phyloP scores from a whole-genome alignment of 2,113 vertebrate species.

The Nycticryphes semicollaris region DNA sequence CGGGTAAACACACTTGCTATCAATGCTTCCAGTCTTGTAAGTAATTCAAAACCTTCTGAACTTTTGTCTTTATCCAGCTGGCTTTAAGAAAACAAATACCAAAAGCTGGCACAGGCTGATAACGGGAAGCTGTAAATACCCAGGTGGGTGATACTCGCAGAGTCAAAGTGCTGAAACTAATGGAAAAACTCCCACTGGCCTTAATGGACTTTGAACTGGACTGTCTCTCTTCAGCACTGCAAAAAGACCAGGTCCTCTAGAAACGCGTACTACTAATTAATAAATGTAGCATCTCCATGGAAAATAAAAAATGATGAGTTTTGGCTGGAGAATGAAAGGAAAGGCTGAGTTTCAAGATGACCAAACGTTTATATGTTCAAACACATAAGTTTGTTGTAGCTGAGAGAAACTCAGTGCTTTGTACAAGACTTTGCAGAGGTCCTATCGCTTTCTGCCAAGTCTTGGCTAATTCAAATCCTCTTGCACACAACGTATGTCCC shows the following conservation, averaged over 20 bases:
- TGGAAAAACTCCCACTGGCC: not conserved
- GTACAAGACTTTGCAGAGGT: not conserved
- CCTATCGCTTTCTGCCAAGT: not conserved
- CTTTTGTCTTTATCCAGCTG: not conserved
- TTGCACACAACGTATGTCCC: not conserved
- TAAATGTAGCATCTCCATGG: not conserved
- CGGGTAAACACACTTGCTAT: not conserved
- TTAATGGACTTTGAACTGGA: not conserved
- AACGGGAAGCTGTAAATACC: slow-evolving; percentile 2
- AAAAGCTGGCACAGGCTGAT: not conserved
- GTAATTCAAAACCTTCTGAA: slow-evolving; percentile 38
- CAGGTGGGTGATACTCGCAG: not conserved
- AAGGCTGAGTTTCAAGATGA: not conserved
- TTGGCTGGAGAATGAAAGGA: not conserved
- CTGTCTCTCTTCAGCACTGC: not conserved
- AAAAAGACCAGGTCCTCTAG: not conserved
- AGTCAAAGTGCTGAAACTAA: not conserved
- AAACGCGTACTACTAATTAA: not conserved
- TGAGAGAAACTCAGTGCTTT: not conserved
- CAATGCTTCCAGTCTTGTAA: not conserved
- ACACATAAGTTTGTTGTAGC: not conserved
- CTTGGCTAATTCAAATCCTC: not conserved
- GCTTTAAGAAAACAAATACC: not conserved
- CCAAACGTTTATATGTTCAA: slow-evolving; percentile 3
- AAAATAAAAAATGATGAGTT: not conserved